Conservation (phyloP, 2,113 vertebrate species). For the Leptosomus discolor region DNA sequence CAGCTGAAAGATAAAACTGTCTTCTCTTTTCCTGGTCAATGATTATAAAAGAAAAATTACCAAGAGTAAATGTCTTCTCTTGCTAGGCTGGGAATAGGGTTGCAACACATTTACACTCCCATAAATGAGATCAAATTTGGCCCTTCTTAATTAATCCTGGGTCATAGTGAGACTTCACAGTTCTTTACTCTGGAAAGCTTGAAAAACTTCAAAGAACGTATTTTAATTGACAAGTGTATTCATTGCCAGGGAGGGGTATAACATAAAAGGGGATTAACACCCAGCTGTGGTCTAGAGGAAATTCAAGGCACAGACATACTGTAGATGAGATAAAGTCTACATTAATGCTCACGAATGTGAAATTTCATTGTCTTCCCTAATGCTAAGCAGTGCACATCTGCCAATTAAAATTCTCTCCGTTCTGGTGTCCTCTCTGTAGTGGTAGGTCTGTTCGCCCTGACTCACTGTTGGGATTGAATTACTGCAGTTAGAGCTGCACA, state of each 20-base stretch:
- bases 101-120: background rate
- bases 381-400: background rate
- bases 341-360: background rate
- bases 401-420: background rate
- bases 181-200: conserved; percentile 21
- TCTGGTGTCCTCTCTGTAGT: background rate
- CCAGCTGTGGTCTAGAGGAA: conserved; percentile 20
- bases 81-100: background rate
- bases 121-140: conserved; percentile 30
- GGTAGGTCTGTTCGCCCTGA: background rate
- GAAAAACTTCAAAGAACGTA: conserved; percentile 47
- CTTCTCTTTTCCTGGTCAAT: background rate
- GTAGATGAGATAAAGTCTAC: conserved; percentile 1
- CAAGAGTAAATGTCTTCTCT: background rate
- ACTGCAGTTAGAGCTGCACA: background rate
- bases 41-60: background rate
- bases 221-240: conserved; percentile 56
- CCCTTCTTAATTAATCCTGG: conserved; percentile 34
- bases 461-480: background rate
- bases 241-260: background rate
- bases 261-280: conserved; percentile 53
- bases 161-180: conserved; percentile 4
- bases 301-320: conserved; percentile 9
- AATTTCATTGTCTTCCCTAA: conserved; percentile 26
- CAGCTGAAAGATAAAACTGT: background rate